Evolutionary conservation across 2,888 invertebrate species (phyloP).

Genomic region (Cataglyphis altisquamis): DNA sequence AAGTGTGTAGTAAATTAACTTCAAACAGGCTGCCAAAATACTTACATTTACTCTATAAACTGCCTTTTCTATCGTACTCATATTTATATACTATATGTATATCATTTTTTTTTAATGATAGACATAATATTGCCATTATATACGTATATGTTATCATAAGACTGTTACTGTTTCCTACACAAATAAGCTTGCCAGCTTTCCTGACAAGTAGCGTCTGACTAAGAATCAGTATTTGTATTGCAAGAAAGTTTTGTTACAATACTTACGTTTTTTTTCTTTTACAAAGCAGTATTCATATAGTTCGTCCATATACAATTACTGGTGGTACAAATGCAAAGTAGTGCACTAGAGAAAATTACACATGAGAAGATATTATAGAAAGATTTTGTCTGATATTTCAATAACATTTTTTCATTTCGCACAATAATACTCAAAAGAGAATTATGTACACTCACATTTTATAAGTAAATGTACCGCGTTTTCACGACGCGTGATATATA

Average conservation of each 20-base stretch:
- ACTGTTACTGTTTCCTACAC: slow-evolving; percentile 24
- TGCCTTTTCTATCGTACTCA: slow-evolving; percentile 12
- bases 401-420: slow-evolving; percentile 14
- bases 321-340: slow-evolving; percentile 56
- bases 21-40: slow-evolving; percentile 40
- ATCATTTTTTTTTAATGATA: slow-evolving; percentile 19
- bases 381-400: slow-evolving; percentile 10
- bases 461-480: not conserved
- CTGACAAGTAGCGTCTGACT: not conserved
- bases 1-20: slow-evolving; percentile 14
- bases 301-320: slow-evolving; percentile 53
- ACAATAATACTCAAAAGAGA: not conserved
- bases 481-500: not conserved
- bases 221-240: slow-evolving; percentile 17
- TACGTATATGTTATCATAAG: slow-evolving; percentile 12
- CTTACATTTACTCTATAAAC: slow-evolving; percentile 2
- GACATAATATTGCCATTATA: not conserved
- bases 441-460: slow-evolving; percentile 18
- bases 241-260: not conserved
- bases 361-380: slow-evolving; percentile 32
- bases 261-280: not conserved
- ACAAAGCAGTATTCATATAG: slow-evolving; percentile 51
- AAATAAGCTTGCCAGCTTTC: not conserved
- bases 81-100: not conserved
- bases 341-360: slow-evolving; percentile 33